These are phyloP conservation scores for Augochlorella aurata DNA, from an alignment of 2,888 invertebrate species.

Conservation along the genomic window DNA sequence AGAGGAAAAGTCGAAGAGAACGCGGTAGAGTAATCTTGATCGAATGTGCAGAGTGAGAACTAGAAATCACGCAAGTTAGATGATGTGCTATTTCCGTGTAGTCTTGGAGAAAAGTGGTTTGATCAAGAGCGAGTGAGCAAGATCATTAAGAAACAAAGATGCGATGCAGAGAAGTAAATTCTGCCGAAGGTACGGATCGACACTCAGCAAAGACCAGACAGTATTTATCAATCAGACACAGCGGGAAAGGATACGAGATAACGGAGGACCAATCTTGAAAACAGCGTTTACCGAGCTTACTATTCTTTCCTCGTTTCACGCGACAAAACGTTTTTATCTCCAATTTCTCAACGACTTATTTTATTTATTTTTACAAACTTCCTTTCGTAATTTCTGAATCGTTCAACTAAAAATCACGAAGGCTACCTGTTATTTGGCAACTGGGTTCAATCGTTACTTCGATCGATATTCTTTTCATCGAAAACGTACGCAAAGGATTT, in stretches of 20 bases:
- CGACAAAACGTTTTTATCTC: too few relatives aligned
- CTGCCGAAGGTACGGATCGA: constrained; percentile 60
- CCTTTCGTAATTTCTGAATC: not conserved
- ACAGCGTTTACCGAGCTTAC: constrained; percentile 1
- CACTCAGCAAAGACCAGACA: constrained; percentile 73
- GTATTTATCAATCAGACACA: constrained; percentile 65
- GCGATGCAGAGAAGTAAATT: constrained; percentile 61
- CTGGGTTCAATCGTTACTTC: not conserved
- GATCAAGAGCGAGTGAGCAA: constrained; percentile 62
- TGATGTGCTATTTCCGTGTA: constrained; percentile 68
- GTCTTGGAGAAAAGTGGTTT: constrained; percentile 51
- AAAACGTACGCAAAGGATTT: not conserved
- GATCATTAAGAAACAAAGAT: constrained; percentile 62
- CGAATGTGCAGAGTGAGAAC: constrained; percentile 69
- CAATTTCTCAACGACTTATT: too few relatives aligned
- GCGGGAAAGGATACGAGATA: constrained; percentile 47
- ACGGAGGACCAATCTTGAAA: constrained; percentile 42
- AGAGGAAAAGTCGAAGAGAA: constrained; percentile 70
- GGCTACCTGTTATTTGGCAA: not conserved
- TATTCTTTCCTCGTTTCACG: not conserved
- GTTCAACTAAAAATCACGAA: not conserved
- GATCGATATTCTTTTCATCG: not conserved
- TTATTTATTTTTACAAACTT: not conserved
- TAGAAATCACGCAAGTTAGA: constrained; percentile 69
- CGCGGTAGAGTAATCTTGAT: constrained; percentile 62